Conservation (phyloP, 2,797 vertebrate species). For the Cyprinella venusta region DNA sequence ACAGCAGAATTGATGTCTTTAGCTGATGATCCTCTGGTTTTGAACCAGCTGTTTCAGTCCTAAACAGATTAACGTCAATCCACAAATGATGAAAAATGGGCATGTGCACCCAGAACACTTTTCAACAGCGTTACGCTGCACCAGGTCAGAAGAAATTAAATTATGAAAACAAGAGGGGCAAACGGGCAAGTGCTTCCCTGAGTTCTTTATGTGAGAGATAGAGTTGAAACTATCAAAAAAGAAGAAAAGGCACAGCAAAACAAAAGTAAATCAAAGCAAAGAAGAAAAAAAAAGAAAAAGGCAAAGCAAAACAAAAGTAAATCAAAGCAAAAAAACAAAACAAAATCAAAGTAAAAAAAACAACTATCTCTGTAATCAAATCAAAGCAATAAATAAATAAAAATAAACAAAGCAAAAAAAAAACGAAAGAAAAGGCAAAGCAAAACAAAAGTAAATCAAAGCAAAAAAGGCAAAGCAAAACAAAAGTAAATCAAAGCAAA, state of each 20-base stretch:
- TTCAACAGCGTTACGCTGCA: background rate
- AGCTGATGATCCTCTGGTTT: conserved; percentile 45
- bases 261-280: background rate
- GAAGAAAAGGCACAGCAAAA: background rate
- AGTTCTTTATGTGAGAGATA: conserved; percentile 1
- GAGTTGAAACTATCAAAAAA: background rate
- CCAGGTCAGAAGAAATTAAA: conserved; percentile 4
- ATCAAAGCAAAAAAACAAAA: background rate
- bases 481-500: no score
- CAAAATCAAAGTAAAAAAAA: background rate
- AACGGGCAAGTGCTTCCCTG: background rate
- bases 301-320: no score
- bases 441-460: no score
- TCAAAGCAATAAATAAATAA: no score
- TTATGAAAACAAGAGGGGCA: background rate
- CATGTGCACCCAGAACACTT: background rate
- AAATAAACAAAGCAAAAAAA: no score
- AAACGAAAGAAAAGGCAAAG: no score
- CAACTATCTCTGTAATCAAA: no score
- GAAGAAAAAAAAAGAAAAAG: no score
- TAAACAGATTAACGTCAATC: conserved; percentile 51
- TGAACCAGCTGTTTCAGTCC: conserved; percentile 50
- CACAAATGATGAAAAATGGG: conserved; percentile 41
- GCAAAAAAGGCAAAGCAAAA: no score
- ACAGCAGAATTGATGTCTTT: conserved; percentile 47